These are phyloP conservation scores for Beris morrisii DNA, from an alignment of 2,888 invertebrate species.

Conservation along the genomic window DNA sequence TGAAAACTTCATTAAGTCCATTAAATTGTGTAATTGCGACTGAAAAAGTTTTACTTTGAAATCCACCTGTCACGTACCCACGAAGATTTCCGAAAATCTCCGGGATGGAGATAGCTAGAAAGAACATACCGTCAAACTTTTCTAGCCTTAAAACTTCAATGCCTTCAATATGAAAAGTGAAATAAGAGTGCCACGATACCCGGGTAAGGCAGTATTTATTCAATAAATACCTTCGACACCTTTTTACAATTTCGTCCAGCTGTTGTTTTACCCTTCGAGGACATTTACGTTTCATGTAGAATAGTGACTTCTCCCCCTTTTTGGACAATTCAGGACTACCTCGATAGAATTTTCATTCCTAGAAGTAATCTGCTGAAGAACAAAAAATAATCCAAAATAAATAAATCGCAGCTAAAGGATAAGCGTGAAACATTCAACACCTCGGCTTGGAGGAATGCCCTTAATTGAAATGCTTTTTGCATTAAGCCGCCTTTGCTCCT, in stretches of 20 bases:
- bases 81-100: constrained; percentile 12
- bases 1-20: constrained; percentile 27
- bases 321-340: too few species aligned
- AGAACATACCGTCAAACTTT: constrained; percentile 10
- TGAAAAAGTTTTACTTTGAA: constrained; percentile 20
- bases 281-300: constrained; percentile 30
- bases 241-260: constrained; percentile 39
- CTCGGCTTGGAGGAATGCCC: constrained; percentile 22
- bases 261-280: constrained; percentile 38
- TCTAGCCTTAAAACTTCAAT: constrained; percentile 10
- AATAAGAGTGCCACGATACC: background rate
- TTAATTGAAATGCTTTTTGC: constrained; percentile 39
- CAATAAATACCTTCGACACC: constrained; percentile 40
- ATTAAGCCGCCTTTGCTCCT: constrained; percentile 32
- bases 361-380: background rate
- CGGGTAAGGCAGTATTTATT: constrained; percentile 23
- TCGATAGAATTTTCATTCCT: background rate
- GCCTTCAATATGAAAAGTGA: constrained; percentile 20
- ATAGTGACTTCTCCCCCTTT: background rate
- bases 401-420: constrained; percentile 37
- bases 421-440: constrained; percentile 19
- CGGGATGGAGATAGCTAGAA: background rate
- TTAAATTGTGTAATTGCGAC: constrained; percentile 13
- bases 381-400: constrained; percentile 35
- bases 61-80: constrained; percentile 26